phyloP scores from a whole-genome alignment of 2,888 invertebrate species.

The Carterocephalus palaemon region DNA sequence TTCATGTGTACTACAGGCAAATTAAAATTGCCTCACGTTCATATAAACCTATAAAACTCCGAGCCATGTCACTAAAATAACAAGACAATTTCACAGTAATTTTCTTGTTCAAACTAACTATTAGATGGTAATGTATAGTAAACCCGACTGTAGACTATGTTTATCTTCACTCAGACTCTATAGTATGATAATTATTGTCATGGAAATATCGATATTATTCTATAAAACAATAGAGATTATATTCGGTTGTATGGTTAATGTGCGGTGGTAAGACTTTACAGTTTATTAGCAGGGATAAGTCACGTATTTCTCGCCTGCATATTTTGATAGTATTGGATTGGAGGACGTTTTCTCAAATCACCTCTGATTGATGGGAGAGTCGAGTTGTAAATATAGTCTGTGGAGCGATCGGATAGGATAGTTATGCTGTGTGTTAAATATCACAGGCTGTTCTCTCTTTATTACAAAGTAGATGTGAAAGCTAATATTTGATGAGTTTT shows the following conservation, averaged over 20 bases:
- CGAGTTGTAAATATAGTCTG: slow-evolving; percentile 19
- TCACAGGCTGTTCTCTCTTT: slow-evolving; percentile 5
- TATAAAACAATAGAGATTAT: slow-evolving; percentile 1
- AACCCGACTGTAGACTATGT: slow-evolving; percentile 22
- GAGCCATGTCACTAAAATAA: slow-evolving; percentile 16
- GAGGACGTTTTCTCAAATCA: slow-evolving; percentile 46
- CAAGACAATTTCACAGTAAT: slow-evolving; percentile 37
- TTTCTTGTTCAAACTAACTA: slow-evolving; percentile 56
- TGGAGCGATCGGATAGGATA: slow-evolving; percentile 6
- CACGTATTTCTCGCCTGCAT: slow-evolving; percentile 48
- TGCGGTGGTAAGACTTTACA: slow-evolving; percentile 10
- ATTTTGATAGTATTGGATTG: slow-evolving; percentile 32
- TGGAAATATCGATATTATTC: background rate
- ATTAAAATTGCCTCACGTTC: no score
- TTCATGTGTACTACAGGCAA: no score
- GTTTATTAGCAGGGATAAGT: slow-evolving; percentile 34
- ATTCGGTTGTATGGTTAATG: slow-evolving; percentile 9
- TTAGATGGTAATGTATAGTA: slow-evolving; percentile 39
- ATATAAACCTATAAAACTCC: slow-evolving; percentile 12
- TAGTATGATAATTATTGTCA: background rate
- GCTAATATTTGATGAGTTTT: no score
- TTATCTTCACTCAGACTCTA: slow-evolving; percentile 10
- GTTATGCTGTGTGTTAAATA: slow-evolving; percentile 5
- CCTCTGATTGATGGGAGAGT: slow-evolving; percentile 39
- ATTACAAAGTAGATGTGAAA: slow-evolving; percentile 1